A percentile compares a stretch with the other conserved stretches of the same genome.
phyloP scores from a whole-genome alignment of 2,888 invertebrate genomes.

The Protonemura montana region DNA sequence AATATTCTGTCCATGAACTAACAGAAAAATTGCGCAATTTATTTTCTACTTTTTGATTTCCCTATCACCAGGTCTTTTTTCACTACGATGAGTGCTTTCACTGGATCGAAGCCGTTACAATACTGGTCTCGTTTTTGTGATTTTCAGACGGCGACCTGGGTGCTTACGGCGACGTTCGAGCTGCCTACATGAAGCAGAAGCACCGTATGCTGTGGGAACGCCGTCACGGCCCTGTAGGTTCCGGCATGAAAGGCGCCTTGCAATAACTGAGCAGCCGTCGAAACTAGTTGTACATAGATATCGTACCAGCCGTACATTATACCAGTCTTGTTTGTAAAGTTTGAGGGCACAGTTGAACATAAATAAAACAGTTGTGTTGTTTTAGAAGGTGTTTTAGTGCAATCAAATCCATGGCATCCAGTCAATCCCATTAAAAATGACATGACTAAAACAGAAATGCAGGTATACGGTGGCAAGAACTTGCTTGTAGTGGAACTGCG shows the following conservation, averaged over 20 bases:
- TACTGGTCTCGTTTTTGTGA: too few species aligned
- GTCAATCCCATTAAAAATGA: too few species aligned
- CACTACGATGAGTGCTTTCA: too few species aligned
- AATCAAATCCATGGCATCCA: too few species aligned
- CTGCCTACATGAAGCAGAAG: conserved; percentile 96
- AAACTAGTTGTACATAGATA: neutral
- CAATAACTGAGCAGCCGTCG: neutral
- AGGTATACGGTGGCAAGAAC: too few species aligned
- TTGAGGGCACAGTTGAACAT: neutral
- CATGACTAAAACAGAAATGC: too few species aligned
- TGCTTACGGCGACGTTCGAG: conserved; percentile 72
- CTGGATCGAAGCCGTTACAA: too few species aligned
- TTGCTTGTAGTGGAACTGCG: too few species aligned
- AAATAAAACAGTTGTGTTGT: neutral
- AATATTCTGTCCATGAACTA: too few species aligned
- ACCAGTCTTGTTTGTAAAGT: neutral
- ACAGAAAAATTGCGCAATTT: too few species aligned
- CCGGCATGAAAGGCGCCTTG: conserved; percentile 63
- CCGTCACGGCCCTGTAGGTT: conserved; percentile 81
- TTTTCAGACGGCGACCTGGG: conserved; percentile 91
- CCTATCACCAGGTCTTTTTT: too few species aligned
- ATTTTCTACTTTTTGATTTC: too few species aligned
- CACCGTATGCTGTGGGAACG: conserved; percentile 98
- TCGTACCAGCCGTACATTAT: neutral
- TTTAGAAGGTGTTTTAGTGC: neutral